Conservation (phyloP, 1,140 invertebrate genomes). For the Myzus persicae region DNA sequence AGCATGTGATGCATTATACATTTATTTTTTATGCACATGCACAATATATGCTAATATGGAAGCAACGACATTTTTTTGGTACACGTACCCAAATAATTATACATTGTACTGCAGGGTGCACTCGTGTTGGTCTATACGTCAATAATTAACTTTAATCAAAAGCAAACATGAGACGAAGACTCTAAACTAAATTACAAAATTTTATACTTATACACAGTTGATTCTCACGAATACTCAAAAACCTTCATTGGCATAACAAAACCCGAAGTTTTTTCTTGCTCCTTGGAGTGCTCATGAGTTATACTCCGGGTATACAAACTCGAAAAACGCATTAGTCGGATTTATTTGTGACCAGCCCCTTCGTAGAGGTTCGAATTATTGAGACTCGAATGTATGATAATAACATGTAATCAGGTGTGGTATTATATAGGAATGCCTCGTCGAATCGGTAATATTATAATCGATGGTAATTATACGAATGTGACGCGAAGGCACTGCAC, state of each 20-base stretch:
- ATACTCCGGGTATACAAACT: not conserved
- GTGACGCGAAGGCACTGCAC: not conserved
- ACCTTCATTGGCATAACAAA: not conserved
- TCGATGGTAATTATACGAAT: not conserved
- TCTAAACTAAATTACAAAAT: not conserved
- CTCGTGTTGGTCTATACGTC: too few relatives aligned
- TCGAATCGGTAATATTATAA: not conserved
- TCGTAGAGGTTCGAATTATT: too few relatives aligned
- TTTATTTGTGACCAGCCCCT: not conserved
- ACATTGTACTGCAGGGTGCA: too few relatives aligned
- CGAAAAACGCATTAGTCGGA: not conserved
- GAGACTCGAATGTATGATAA: not conserved
- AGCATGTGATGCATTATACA: too few relatives aligned
- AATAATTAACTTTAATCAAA: too few relatives aligned
- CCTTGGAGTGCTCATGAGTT: not conserved
- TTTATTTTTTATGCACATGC: too few relatives aligned
- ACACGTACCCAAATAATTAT: too few relatives aligned
- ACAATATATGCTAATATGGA: too few relatives aligned
- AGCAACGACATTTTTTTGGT: too few relatives aligned
- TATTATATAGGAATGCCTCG: too few relatives aligned
- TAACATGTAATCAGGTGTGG: not conserved
- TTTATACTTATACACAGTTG: not conserved
- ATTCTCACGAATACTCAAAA: not conserved
- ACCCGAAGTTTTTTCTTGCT: not conserved
- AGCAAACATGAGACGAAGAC: not conserved